These are phyloP conservation scores for Diplodus sargus DNA, from an alignment of 2,797 vertebrate genomes.

Conservation along the genomic window DNA sequence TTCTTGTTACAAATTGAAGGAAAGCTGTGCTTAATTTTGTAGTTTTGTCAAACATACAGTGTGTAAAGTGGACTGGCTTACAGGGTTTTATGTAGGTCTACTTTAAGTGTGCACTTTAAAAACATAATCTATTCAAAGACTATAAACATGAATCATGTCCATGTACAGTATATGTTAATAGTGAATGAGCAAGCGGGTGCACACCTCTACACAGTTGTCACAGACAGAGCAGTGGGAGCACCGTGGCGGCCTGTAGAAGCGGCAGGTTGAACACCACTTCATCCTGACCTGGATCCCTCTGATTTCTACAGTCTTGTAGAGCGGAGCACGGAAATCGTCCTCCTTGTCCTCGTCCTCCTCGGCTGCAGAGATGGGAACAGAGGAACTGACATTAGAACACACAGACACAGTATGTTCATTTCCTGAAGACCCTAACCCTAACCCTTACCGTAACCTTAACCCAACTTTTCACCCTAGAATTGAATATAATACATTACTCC, in stretches of 20 bases:
- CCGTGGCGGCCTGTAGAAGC: constrained; percentile 95
- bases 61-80: neutral
- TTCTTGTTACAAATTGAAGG: neutral
- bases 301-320: constrained; percentile 98
- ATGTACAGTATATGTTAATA: neutral
- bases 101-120: neutral
- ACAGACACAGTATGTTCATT: too few species aligned
- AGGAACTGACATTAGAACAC: neutral
- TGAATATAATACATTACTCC: too few species aligned
- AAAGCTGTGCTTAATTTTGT: neutral
- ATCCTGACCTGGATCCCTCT: constrained; percentile 97
- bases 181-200: constrained; percentile 16
- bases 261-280: constrained; percentile 98
- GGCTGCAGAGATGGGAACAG: constrained; percentile 77
- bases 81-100: neutral
- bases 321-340: constrained; percentile 95
- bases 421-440: too few species aligned
- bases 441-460: too few species aligned
- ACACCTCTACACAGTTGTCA: constrained; percentile 98
- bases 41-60: neutral
- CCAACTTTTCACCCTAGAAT: too few species aligned
- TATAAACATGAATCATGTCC: neutral
- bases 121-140: neutral
- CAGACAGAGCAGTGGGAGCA: constrained; percentile 99
- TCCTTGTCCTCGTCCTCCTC: constrained; percentile 98